Conservation (phyloP, 2,113 vertebrate species). For the Pachypanchax playfairii region DNA sequence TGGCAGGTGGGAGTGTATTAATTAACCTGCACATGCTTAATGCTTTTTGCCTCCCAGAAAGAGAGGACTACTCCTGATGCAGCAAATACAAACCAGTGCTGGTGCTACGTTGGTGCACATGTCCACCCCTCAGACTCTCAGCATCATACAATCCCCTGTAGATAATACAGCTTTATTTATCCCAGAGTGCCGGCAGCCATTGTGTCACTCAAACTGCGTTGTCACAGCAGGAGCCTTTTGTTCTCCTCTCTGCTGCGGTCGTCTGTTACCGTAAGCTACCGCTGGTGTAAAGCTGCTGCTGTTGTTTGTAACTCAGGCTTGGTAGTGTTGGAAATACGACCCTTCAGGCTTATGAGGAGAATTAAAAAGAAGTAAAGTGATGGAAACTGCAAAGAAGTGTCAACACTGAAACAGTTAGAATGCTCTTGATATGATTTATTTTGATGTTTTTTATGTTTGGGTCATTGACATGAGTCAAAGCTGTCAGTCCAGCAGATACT, state of each 20-base stretch:
- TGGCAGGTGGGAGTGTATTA: neutral
- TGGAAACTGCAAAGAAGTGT: neutral
- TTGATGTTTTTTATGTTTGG: conserved; percentile 1
- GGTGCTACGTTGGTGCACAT: neutral
- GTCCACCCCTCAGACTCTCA: conserved; percentile 6
- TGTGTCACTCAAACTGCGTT: conserved; percentile 36
- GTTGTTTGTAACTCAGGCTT: conserved; percentile 5
- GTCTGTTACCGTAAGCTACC: conserved; percentile 40
- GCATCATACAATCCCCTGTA: conserved; percentile 15
- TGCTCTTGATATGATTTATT: neutral
- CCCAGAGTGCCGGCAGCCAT: conserved; percentile 15
- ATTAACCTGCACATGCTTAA: neutral
- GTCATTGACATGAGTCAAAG: neutral
- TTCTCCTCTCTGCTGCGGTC: conserved; percentile 32
- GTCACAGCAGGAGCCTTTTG: conserved; percentile 32
- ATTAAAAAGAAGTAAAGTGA: neutral
- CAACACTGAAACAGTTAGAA: neutral
- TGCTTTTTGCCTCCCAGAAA: neutral
- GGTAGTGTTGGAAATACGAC: no score
- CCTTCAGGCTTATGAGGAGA: neutral
- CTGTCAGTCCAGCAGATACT: neutral
- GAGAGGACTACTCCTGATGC: neutral
- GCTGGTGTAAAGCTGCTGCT: conserved; percentile 1
- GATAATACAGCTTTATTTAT: conserved; percentile 47
- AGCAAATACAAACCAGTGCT: neutral